Base-by-base conservation (phyloP, 2,888 invertebrate genomes). In the Ptychoptera contaminata region DNA sequence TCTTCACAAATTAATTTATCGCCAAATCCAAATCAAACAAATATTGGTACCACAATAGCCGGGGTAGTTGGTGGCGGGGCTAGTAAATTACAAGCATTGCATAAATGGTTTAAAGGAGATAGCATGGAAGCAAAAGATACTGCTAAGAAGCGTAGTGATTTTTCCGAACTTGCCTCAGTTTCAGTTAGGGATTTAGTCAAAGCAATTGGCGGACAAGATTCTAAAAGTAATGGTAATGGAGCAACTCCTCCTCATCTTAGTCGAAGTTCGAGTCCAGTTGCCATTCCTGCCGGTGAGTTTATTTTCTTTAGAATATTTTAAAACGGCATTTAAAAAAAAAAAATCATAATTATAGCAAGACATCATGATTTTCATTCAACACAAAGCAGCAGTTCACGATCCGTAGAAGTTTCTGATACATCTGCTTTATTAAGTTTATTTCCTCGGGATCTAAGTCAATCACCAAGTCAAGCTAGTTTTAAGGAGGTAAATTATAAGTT, bases 201-300 rank as follows among this genome's bases (percentile, higher is more conserved):
- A 55, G 79, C 76, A 1, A 76, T 83, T 58, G 80, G 80, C 1
- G 61, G 58, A 1, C 63, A 62, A 46, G 82, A 82, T 58, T 76
- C 77, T 47, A 69, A 79, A 40, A 77, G 78, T n/a, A 86, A 85
- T 65, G 85, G 83, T 2, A 85, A 84, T 60, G 79, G 79, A 31
- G 72, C 74, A 1, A 82, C 81, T 1, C 80, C 80, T 7, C 78
- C 79, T 4, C 71, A 70, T 23, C 58, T 64, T 46, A 73, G 71
- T 55, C 63, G 73, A 43, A 72, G 71, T 52, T 74, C 74, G 45
- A 78, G 73, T 58, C 76, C 75, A 16, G 70, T 76, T 37, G 68
- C 73, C 16, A 73, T 76, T 56, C 74, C 77, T 44, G 47, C 49
- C n/a, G 67, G 73, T 70, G 67, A 60, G 59, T 32, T n/a, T n/a